phyloP scores from a whole-genome alignment of 1,140 invertebrate species.

The Drosophila tristis region DNA sequence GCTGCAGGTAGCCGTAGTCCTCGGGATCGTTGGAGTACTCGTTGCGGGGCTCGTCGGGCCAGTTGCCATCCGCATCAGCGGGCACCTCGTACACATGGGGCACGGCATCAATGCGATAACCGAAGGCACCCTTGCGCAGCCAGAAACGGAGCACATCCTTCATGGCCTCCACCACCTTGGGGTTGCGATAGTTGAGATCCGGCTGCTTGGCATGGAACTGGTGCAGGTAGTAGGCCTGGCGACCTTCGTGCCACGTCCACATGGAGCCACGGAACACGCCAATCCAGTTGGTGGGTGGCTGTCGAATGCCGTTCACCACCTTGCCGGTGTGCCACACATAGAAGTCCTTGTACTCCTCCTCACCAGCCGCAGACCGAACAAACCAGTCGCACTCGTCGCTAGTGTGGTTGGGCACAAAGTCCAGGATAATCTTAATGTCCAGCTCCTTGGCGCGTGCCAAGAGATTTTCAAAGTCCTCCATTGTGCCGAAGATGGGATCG shows the following conservation, averaged over 20 bases:
- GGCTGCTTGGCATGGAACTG: slow-evolving; percentile 90
- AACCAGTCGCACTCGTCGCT: slow-evolving; percentile 91
- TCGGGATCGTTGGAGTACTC: slow-evolving; percentile 69
- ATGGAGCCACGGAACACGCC: slow-evolving; percentile 88
- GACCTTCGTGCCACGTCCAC: slow-evolving; percentile 89
- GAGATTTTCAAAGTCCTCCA: slow-evolving; percentile 89
- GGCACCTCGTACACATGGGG: slow-evolving; percentile 86
- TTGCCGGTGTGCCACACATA: slow-evolving; percentile 88
- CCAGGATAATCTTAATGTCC: slow-evolving; percentile 90
- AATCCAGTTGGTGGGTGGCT: slow-evolving; percentile 89
- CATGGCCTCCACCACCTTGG: slow-evolving; percentile 87
- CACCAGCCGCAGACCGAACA: slow-evolving; percentile 86
- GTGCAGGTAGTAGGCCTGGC: slow-evolving; percentile 91
- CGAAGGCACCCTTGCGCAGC: slow-evolving; percentile 90
- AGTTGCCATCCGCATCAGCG: slow-evolving; percentile 85
- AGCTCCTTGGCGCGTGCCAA: slow-evolving; percentile 86
- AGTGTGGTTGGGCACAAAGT: slow-evolving; percentile 94
- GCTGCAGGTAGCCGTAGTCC: slow-evolving; percentile 86
- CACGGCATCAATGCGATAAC: slow-evolving; percentile 90
- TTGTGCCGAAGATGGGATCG: slow-evolving; percentile 88
- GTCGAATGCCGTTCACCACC: slow-evolving; percentile 82
- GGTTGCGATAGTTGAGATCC: slow-evolving; percentile 90
- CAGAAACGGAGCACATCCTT: slow-evolving; percentile 89
- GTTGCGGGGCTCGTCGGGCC: slow-evolving; percentile 86
- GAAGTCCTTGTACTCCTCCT: slow-evolving; percentile 88